phyloP scores from a whole-genome alignment of 2,888 invertebrate genomes.

The Drosophila nr. medialis region DNA sequence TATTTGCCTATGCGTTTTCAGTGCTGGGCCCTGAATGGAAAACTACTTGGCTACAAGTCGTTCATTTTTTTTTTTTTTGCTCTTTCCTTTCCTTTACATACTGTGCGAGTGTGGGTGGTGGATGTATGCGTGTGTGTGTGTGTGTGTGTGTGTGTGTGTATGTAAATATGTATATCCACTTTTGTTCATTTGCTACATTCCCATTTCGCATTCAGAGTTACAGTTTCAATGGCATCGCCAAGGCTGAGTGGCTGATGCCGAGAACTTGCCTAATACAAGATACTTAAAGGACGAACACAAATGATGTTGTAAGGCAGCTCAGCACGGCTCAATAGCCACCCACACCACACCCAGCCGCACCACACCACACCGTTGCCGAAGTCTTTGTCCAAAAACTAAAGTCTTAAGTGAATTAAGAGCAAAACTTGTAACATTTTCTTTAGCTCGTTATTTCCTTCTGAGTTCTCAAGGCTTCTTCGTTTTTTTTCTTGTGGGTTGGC shows the following conservation, averaged over 20 bases:
- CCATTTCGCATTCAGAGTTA: slow-evolving; percentile 56
- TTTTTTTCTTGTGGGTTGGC: background rate
- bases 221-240: slow-evolving; percentile 68
- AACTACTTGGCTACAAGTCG: slow-evolving; percentile 51
- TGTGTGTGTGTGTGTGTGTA: background rate
- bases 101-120: background rate
- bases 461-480: slow-evolving; percentile 41
- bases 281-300: slow-evolving; percentile 72
- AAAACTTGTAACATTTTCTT: slow-evolving; percentile 75
- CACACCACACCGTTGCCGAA: background rate
- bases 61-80: slow-evolving; percentile 7
- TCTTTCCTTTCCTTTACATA: slow-evolving; percentile 16
- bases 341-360: background rate
- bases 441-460: slow-evolving; percentile 46
- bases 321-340: slow-evolving; percentile 16
- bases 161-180: slow-evolving; percentile 31
- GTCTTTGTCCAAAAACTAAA: slow-evolving; percentile 63
- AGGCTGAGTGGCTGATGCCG: slow-evolving; percentile 50
- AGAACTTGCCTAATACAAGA: slow-evolving; percentile 74
- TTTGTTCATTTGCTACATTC: slow-evolving; percentile 47
- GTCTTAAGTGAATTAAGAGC: slow-evolving; percentile 78
- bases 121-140: background rate
- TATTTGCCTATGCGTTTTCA: slow-evolving; percentile 70
- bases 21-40: slow-evolving; percentile 47
- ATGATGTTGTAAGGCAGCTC: slow-evolving; percentile 55